Evolutionary conservation across 2,888 invertebrate species (phyloP), one percentile per base, ranked within the genome.

Genomic region (Tipula confusa): DNA sequence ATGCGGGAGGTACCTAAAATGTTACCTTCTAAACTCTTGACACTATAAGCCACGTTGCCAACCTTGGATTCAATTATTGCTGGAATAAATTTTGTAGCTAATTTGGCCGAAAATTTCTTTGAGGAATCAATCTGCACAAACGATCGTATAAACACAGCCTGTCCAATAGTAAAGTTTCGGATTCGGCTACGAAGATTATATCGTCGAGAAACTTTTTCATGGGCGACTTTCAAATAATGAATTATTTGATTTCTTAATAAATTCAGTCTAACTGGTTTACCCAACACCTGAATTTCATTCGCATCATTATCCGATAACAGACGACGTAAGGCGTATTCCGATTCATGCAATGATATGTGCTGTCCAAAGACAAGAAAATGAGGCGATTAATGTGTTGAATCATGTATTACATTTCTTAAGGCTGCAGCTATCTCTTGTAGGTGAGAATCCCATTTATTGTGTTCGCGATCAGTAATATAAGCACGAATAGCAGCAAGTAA

Each of bases 361-460:
- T 31, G 31, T 9, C 83, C 82, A 79, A 84, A 84, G 83, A 85
- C 83, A 81, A 79, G 48, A 83, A 84, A 85, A 84, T 82, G 84
- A 64, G 82, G 82, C 31, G 13, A 85, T 82, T 43, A 84, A 48
- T 83, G 83, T n/a, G 48, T 79, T 13, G 38, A 33, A 11, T 28
- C 81, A 36, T 83, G 82, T 43, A 83, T 48, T 11, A 82, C 36
- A 82, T 84, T 84, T 83, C 82, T 15, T 13, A 83, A 13, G 3
- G 80, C 81, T 1, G 38, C 13, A 24, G 29, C 29, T n/a, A 38
- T 80, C 7, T 83, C 83, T 1, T 1, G 9, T 13, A 83, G n/a
- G 18, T 82, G 6, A 3, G 7, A 31, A 11, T 64, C 82, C 83
- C 83, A 82, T 11, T 81, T 43, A 3, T n/a, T 9, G 24, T 83